A percentile compares a stretch with the other conserved stretches of the same genome.
Conservation (phyloP, 1,140 invertebrate genomes). For the Cydia splendana region DNA sequence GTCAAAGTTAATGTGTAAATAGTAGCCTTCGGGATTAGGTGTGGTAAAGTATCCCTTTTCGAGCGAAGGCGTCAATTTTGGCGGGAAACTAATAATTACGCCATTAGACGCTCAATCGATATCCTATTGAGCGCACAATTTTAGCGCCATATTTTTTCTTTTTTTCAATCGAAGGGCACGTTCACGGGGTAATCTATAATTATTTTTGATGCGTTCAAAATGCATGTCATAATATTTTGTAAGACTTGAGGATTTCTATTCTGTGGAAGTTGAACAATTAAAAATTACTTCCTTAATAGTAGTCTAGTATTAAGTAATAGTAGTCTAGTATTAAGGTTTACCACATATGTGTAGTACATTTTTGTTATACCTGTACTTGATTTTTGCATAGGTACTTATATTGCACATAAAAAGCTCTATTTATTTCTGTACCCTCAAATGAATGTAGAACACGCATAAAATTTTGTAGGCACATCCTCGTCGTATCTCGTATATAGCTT, state of each 20-base stretch:
- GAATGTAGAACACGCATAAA: no score
- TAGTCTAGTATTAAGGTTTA: no score
- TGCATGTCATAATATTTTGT: conserved; percentile 45
- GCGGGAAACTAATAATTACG: conserved; percentile 67
- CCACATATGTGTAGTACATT: no score
- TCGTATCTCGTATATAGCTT: no score
- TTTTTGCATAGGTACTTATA: no score
- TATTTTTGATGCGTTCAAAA: conserved; percentile 41
- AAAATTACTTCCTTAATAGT: background rate
- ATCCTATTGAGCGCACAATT: conserved; percentile 45
- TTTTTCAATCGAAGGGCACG: conserved; percentile 37
- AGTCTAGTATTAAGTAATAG: background rate
- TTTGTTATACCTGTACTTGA: no score
- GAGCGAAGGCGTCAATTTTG: conserved; percentile 72
- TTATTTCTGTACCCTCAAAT: no score
- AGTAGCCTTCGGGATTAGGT: conserved; percentile 62
- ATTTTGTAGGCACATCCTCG: no score
- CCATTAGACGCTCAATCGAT: conserved; percentile 70
- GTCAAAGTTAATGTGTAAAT: conserved; percentile 78
- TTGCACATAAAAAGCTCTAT: no score
- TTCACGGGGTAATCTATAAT: conserved; percentile 39
- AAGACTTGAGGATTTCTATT: background rate
- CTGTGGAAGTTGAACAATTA: background rate
- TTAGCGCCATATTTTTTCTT: conserved; percentile 40
- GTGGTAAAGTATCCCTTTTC: conserved; percentile 57